Evolutionary conservation across 2,113 vertebrate genomes (phyloP).

Genomic region (Caloenas nicobarica): DNA sequence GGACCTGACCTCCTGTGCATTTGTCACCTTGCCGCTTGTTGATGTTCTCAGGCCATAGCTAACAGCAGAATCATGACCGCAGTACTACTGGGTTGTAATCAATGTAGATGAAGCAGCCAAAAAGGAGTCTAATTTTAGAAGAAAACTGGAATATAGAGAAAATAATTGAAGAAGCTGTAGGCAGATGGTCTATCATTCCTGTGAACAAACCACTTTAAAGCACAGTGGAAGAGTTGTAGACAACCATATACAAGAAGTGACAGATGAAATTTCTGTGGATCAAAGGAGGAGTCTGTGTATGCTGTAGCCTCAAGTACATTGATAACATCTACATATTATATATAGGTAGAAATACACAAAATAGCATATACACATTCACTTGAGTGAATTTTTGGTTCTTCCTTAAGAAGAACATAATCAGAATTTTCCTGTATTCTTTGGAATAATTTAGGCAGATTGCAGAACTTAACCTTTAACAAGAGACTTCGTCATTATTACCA

Average conservation of each 20-base stretch:
- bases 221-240: background rate
- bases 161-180: background rate
- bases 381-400: background rate
- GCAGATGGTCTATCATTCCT: background rate
- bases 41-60: background rate
- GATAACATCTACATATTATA: background rate
- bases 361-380: background rate
- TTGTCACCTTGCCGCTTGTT: background rate
- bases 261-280: background rate
- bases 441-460: background rate
- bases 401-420: background rate
- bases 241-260: background rate
- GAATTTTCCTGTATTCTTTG: background rate
- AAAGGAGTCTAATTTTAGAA: background rate
- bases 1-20: background rate
- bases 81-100: background rate
- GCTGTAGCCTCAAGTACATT: background rate
- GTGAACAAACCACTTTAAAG: background rate
- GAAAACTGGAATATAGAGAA: background rate
- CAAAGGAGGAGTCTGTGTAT: background rate
- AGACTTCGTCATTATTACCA: background rate
- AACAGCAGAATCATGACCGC: background rate
- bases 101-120: background rate
- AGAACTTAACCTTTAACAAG: background rate
- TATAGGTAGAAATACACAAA: background rate